These are phyloP conservation scores for Mya arenaria DNA, from an alignment of 1,140 invertebrate genomes.

Conservation along the genomic window DNA sequence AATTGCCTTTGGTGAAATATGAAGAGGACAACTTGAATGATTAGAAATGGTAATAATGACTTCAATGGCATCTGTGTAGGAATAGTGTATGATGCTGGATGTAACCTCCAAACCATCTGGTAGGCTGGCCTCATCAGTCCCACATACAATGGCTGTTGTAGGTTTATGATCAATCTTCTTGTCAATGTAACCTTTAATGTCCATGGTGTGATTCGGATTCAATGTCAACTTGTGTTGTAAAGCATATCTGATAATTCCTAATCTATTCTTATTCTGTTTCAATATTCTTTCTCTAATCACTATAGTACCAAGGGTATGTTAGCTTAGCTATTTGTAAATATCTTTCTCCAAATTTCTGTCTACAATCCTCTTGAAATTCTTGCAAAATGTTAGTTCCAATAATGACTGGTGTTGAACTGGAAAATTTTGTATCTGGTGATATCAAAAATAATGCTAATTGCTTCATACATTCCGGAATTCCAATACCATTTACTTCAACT, in stretches of 20 bases:
- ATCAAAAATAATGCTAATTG: neutral
- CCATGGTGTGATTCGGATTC: neutral
- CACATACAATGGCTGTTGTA: neutral
- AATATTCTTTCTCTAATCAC: neutral
- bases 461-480: neutral
- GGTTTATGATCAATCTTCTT: neutral
- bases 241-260: neutral
- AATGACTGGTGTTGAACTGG: neutral
- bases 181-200: neutral
- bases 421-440: no score
- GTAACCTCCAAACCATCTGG: neutral
- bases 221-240: neutral
- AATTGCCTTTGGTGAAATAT: neutral
- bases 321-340: slow-evolving; percentile 8
- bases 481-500: neutral
- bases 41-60: neutral
- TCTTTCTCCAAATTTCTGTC: neutral
- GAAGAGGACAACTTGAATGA: neutral
- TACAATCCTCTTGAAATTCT: neutral
- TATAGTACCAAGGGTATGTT: neutral
- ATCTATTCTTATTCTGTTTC: neutral
- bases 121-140: neutral
- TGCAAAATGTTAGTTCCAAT: slow-evolving; percentile 11
- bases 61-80: neutral
- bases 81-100: neutral